Percentiles rank a stretch among this genome's conserved stretches.
phyloP scores from a whole-genome alignment of 1,140 invertebrate species.

The Aphidius ervi region DNA sequence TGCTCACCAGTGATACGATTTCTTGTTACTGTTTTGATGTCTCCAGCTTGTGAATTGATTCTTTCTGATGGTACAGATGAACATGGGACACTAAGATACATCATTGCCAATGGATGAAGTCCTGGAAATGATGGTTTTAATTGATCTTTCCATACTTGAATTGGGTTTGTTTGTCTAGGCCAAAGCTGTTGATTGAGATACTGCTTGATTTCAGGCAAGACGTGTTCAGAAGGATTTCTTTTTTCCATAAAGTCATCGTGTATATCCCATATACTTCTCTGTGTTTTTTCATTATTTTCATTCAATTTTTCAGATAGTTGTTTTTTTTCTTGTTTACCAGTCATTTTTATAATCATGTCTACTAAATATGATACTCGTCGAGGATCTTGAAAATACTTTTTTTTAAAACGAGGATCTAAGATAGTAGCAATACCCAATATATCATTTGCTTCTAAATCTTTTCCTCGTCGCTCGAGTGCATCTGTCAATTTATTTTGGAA shows the following conservation, averaged over 20 bases:
- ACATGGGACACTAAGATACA: conserved; percentile 38
- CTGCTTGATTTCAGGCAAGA: conserved; percentile 2
- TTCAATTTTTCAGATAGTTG: neutral
- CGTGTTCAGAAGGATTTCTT: neutral
- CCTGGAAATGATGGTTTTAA: conserved; percentile 36
- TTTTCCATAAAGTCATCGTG: conserved; percentile 13
- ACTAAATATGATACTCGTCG: conserved; percentile 2
- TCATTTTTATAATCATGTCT: conserved; percentile 2
- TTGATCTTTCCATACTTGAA: conserved; percentile 39
- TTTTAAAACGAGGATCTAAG: conserved; percentile 29
- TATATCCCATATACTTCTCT: conserved; percentile 10
- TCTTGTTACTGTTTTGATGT: conserved; percentile 21
- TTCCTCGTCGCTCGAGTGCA: conserved; percentile 17
- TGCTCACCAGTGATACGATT: conserved; percentile 21
- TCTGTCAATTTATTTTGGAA: conserved; percentile 13
- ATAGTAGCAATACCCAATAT: conserved; percentile 23
- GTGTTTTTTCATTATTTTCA: neutral
- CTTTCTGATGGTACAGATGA: conserved; percentile 43
- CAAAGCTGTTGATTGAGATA: conserved; percentile 26
- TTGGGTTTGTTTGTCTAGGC: conserved; percentile 34
- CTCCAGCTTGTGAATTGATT: conserved; percentile 42
- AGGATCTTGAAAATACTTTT: conserved; percentile 20
- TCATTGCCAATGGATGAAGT: conserved; percentile 33
- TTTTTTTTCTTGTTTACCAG: neutral
- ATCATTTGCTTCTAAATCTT: conserved; percentile 14